These are phyloP conservation scores for Synaphobranchus kaupii DNA, from an alignment of 2,797 vertebrate genomes.

Conservation along the genomic window DNA sequence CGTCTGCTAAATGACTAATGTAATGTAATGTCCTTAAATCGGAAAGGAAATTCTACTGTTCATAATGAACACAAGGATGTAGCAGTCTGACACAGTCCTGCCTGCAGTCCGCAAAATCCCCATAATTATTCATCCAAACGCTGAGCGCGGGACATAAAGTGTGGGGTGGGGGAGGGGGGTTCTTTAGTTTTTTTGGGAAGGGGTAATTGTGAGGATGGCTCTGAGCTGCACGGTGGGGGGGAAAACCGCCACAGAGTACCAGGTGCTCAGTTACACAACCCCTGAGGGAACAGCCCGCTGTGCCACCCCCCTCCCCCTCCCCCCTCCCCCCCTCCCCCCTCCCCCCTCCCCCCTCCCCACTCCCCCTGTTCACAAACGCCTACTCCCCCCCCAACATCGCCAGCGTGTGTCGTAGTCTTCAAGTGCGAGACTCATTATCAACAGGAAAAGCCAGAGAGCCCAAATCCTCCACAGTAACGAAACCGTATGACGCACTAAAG, in stretches of 20 bases:
- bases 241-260: neutral
- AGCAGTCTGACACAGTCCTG: no score
- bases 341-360: no score
- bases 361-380: neutral
- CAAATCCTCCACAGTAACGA: neutral
- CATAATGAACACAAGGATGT: no score
- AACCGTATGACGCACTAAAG: neutral
- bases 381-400: neutral
- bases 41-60: no score
- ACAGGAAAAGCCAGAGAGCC: neutral
- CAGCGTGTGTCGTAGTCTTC: neutral
- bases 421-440: neutral
- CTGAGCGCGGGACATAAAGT: no score
- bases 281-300: neutral
- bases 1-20: no score
- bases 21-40: no score
- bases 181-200: no score
- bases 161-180: no score
- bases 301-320: neutral
- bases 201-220: neutral
- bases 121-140: no score
- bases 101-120: no score
- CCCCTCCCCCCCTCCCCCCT: neutral
- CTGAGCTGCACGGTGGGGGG: neutral
- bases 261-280: constrained; percentile 4